These are phyloP conservation scores for Rhegmatorhina hoffmannsi DNA, from an alignment of 2,113 vertebrate genomes.

Conservation along the genomic window DNA sequence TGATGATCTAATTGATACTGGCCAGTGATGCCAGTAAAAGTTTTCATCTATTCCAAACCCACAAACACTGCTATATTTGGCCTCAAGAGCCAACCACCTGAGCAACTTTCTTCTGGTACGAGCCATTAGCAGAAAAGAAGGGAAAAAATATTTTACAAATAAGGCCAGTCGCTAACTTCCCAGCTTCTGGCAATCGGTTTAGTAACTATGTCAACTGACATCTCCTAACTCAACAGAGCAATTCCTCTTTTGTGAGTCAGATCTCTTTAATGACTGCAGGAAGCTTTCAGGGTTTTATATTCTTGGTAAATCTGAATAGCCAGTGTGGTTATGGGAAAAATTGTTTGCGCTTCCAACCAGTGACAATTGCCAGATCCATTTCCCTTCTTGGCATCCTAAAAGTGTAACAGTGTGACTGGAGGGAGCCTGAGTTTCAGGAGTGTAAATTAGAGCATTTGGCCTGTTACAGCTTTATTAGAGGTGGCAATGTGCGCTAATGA, in stretches of 20 bases:
- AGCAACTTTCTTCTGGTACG: not conserved
- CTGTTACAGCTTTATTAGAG: conserved; percentile 23
- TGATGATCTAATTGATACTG: not conserved
- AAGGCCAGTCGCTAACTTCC: not conserved
- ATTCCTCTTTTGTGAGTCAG: conserved; percentile 26
- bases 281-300: not conserved
- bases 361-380: conserved; percentile 50
- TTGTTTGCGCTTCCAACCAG: conserved; percentile 5
- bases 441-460: conserved; percentile 30
- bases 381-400: conserved; percentile 34
- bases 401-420: not conserved
- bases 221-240: not conserved
- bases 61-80: not conserved
- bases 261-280: not conserved
- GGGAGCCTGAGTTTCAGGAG: conserved; percentile 20
- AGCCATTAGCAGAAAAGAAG: not conserved
- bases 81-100: not conserved
- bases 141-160: not conserved
- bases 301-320: conserved; percentile 23
- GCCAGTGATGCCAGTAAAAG: not conserved
- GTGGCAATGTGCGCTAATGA: conserved; percentile 21
- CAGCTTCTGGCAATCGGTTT: not conserved
- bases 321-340: not conserved
- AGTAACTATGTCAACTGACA: conserved; percentile 5
- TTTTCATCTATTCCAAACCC: not conserved